These are phyloP conservation scores for Caranx ignobilis DNA, from an alignment of 2,113 vertebrate species.

Conservation along the genomic window DNA sequence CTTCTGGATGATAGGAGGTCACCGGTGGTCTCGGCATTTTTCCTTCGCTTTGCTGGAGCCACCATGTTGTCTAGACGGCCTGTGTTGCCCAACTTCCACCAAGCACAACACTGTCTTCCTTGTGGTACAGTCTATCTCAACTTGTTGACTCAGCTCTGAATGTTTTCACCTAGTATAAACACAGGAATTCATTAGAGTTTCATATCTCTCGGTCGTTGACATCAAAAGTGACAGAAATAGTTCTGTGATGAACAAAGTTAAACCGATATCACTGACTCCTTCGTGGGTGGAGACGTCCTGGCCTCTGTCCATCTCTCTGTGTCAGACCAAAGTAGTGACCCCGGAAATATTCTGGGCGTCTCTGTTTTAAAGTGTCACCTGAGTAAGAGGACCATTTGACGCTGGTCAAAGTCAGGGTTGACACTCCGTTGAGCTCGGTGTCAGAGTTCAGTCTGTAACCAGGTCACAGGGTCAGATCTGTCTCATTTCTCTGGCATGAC, in stretches of 20 bases:
- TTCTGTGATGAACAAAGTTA: too few species aligned
- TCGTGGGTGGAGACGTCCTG: too few species aligned
- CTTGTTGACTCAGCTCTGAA: too few species aligned
- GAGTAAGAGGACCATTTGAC: slow-evolving; percentile 20
- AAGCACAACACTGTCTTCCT: background rate
- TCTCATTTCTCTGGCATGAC: slow-evolving; percentile 13
- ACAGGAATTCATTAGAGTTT: too few species aligned
- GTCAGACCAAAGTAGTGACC: too few species aligned
- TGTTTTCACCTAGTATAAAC: too few species aligned
- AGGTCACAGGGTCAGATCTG: background rate
- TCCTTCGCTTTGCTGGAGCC: slow-evolving; percentile 34
- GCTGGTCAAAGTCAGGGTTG: slow-evolving; percentile 22
- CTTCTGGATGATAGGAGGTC: slow-evolving; percentile 57
- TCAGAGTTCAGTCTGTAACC: slow-evolving; percentile 11
- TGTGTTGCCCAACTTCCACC: slow-evolving; percentile 3
- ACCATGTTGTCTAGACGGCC: slow-evolving; percentile 37
- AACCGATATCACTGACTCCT: too few species aligned
- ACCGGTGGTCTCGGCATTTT: slow-evolving; percentile 36
- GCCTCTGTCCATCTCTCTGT: too few species aligned
- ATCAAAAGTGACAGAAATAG: too few species aligned
- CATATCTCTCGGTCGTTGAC: too few species aligned
- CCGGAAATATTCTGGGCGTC: slow-evolving; percentile 10
- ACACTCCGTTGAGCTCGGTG: background rate
- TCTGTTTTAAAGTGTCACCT: background rate
- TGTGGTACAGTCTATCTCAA: background rate